A percentile compares a stretch with the other conserved stretches of the same genome.
phyloP scores from a whole-genome alignment of 1,140 invertebrate genomes.

The Physella acuta region DNA sequence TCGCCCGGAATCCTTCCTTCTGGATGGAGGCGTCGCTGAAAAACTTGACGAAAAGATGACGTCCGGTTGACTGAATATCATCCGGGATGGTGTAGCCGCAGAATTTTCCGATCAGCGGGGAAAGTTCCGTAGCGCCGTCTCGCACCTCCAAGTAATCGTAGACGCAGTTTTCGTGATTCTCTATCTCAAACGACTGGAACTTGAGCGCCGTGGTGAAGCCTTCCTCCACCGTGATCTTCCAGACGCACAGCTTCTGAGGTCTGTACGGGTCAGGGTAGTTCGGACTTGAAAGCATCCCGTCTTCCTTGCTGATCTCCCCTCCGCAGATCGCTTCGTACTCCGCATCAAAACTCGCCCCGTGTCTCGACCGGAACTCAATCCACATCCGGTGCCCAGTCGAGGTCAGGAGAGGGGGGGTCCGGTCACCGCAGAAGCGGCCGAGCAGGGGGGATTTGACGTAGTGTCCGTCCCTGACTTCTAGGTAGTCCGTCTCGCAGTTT shows the following conservation, averaged over 20 bases:
- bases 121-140: conserved; percentile 65
- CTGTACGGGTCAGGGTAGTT: conserved; percentile 97
- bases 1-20: conserved; percentile 56
- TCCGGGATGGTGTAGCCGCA: conserved; percentile 93
- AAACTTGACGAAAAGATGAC: conserved; percentile 91
- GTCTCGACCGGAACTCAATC: conserved; percentile 73
- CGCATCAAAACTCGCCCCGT: conserved; percentile 40
- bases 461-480: conserved; percentile 92
- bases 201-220: conserved; percentile 78
- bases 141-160: conserved; percentile 86
- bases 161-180: conserved; percentile 96
- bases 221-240: conserved; percentile 88
- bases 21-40: conserved; percentile 95
- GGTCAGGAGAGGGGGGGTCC: conserved; percentile 71
- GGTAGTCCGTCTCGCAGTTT: conserved; percentile 83
- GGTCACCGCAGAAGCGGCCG: conserved; percentile 79
- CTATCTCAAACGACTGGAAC: conserved; percentile 74
- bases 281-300: conserved; percentile 83
- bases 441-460: conserved; percentile 57
- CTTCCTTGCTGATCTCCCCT: conserved; percentile 73
- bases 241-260: conserved; percentile 92
- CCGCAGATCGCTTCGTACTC: conserved; percentile 70
- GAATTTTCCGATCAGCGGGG: conserved; percentile 82
- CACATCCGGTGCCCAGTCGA: conserved; percentile 81
- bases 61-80: conserved; percentile 82